phyloP scores from a whole-genome alignment of 2,113 vertebrate genomes.

The Megaceryle torquata region DNA sequence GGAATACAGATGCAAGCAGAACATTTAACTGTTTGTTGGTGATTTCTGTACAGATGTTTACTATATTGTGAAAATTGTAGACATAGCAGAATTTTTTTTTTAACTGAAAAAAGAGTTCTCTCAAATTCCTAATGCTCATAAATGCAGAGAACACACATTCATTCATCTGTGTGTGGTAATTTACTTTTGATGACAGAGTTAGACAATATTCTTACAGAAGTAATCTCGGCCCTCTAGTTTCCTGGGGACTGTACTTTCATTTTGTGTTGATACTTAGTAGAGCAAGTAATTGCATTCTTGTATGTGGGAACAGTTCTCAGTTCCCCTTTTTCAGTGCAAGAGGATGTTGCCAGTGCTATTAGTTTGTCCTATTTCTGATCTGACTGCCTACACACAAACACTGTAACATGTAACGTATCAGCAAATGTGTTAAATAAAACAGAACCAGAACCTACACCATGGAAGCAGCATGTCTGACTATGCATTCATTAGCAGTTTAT shows the following conservation, averaged over 20 bases:
- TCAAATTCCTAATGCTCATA: neutral
- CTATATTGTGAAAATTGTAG: neutral
- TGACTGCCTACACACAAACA: neutral
- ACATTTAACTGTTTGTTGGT: neutral
- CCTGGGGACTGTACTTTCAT: neutral
- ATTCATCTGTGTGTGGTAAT: neutral
- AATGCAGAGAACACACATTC: neutral
- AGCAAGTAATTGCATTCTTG: neutral
- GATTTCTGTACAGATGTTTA: neutral
- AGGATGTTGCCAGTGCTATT: neutral
- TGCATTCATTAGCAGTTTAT: neutral
- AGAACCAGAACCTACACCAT: neutral
- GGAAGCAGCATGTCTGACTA: neutral
- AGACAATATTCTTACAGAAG: neutral
- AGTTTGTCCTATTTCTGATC: neutral
- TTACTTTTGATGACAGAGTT: neutral
- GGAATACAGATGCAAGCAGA: neutral
- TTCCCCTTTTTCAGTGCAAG: neutral
- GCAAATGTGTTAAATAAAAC: neutral
- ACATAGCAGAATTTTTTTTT: neutral
- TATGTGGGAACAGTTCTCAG: neutral
- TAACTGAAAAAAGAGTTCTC: neutral
- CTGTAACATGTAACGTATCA: rapidly evolving
- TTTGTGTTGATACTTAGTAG: neutral
- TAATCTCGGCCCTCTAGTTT: neutral